Percentiles rank a stretch among this genome's conserved stretches.
Evolutionary conservation across 2,113 vertebrate species (phyloP).

Genomic region (Tragelaphus scriptus): DNA sequence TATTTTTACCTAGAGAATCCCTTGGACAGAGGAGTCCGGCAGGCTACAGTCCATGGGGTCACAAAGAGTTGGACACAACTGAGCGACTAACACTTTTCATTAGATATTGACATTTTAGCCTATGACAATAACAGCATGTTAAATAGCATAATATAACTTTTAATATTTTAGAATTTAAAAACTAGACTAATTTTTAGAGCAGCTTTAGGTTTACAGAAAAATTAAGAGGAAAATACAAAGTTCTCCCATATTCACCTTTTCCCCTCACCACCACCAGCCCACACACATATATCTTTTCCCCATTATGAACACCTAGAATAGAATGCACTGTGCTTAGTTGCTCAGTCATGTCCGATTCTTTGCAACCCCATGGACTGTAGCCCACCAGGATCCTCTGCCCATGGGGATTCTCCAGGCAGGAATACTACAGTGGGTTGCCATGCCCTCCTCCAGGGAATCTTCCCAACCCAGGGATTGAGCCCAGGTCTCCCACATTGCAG

Average conservation of each 20-base stretch:
- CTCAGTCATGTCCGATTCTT: neutral
- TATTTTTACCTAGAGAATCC: neutral
- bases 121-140: neutral
- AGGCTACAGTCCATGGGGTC: neutral
- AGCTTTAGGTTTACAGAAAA: neutral
- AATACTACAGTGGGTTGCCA: neutral
- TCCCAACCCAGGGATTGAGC: neutral
- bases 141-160: neutral
- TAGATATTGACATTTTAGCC: neutral
- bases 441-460: neutral
- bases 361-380: neutral
- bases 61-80: neutral
- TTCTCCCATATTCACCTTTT: neutral
- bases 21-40: neutral
- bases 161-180: neutral
- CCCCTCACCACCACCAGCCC: neutral
- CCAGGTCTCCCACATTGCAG: neutral
- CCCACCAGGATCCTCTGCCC: neutral
- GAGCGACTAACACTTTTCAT: neutral
- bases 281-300: neutral
- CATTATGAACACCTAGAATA: neutral
- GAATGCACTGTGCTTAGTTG: neutral
- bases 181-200: neutral
- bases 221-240: neutral
- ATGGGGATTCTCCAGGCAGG: neutral